phyloP scores from a whole-genome alignment of 2,797 vertebrate genomes.

The Naso thynnoides region DNA sequence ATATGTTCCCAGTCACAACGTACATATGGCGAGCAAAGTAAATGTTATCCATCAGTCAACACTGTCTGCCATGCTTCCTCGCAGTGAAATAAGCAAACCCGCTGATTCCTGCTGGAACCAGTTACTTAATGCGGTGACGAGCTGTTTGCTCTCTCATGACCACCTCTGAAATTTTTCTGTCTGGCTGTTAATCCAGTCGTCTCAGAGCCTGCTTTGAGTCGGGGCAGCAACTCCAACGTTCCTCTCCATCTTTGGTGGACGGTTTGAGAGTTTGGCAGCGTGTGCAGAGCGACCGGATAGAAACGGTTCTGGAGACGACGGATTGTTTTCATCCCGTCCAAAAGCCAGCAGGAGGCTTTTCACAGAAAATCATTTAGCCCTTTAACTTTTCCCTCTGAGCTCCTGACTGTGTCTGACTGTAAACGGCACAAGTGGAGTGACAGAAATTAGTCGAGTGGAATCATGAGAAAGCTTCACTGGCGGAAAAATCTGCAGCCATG shows the following conservation, averaged over 20 bases:
- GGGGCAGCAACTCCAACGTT: conserved; percentile 15
- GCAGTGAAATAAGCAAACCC: conserved; percentile 39
- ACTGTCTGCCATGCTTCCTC: conserved; percentile 49
- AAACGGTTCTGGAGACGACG: conserved; percentile 30
- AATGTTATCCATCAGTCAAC: conserved; percentile 43
- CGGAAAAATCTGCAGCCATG: neutral
- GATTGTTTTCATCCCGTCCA: conserved; percentile 32
- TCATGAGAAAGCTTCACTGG: conserved; percentile 11
- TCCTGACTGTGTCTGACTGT: conserved; percentile 3
- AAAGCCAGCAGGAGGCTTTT: conserved; percentile 37
- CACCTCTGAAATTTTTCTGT: conserved; percentile 67
- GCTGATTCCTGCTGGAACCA: conserved; percentile 58
- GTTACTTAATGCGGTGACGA: conserved; percentile 42
- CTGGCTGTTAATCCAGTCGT: conserved; percentile 65
- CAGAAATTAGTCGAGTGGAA: neutral
- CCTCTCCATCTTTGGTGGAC: conserved; percentile 53
- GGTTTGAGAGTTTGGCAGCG: conserved; percentile 47
- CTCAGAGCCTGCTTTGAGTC: conserved; percentile 41
- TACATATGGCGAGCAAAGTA: conserved; percentile 8
- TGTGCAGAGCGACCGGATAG: conserved; percentile 26
- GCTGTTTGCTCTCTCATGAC: conserved; percentile 47
- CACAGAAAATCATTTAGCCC: conserved; percentile 25
- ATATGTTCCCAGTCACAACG: conserved; percentile 25
- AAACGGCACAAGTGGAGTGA: conserved; percentile 2
- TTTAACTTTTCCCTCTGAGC: conserved; percentile 11